Evolutionary conservation across 2,888 invertebrate genomes (phyloP).

Genomic region (Tolmerus cingulatus): DNA sequence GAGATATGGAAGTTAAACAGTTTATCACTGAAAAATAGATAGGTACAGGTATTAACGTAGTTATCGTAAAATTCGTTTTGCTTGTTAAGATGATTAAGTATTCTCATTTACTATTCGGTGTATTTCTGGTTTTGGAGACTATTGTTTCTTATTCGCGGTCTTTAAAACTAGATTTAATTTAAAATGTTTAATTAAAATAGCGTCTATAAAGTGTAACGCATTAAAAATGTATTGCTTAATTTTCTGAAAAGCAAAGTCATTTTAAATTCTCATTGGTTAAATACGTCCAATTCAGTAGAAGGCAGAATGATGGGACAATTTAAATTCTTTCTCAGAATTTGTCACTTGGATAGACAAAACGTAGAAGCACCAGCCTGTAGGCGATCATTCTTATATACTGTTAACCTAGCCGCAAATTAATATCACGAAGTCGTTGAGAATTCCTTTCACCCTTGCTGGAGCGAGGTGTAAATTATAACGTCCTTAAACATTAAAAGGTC

Average conservation of each 20-base stretch:
- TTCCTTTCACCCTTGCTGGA: not conserved
- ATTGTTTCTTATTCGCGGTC: too few species aligned
- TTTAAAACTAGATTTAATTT: not conserved
- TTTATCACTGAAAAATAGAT: too few species aligned
- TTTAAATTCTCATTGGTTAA: not conserved
- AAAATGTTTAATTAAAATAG: not conserved
- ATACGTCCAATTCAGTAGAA: not conserved
- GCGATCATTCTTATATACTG: not conserved
- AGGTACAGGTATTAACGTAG: too few species aligned
- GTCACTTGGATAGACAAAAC: not conserved
- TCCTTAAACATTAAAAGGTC: constrained; percentile 33
- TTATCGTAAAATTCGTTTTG: not conserved
- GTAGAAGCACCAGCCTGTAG: not conserved
- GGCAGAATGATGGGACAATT: not conserved
- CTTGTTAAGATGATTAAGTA: too few species aligned
- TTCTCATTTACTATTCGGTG: too few species aligned
- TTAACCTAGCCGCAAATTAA: constrained; percentile 15
- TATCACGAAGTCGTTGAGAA: not conserved
- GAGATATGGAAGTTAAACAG: too few species aligned
- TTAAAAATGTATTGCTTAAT: not conserved
- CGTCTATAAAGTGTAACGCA: not conserved
- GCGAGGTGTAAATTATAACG: constrained; percentile 12
- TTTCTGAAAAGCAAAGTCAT: not conserved
- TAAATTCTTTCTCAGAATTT: not conserved
- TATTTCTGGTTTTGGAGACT: too few species aligned